Percentiles rank a stretch among this genome's conserved stretches.
phyloP scores from a whole-genome alignment of 2,888 invertebrate genomes.

The Bibio marci region DNA sequence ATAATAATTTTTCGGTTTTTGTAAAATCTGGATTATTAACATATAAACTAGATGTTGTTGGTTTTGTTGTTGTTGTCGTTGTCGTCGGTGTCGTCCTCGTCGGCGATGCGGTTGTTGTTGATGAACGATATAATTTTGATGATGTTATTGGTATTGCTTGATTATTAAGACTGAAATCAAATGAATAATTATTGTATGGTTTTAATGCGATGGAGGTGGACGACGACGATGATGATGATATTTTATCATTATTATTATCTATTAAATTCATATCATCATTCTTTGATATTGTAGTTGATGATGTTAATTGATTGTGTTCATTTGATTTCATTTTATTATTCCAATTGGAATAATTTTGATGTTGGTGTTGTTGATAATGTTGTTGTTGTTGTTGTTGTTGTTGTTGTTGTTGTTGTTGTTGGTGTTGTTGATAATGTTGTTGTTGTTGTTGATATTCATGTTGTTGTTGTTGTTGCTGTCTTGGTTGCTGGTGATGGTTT shows the following conservation, averaged over 20 bases:
- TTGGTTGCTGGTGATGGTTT: slow-evolving; percentile 4
- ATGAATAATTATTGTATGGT: neutral
- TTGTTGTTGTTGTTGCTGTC: slow-evolving; percentile 6
- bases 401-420: slow-evolving; percentile 3
- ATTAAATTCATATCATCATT: neutral
- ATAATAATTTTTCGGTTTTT: too few relatives aligned
- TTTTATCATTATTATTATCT: neutral
- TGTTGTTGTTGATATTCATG: too few relatives aligned
- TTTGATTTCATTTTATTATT: too few relatives aligned
- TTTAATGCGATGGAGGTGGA: neutral
- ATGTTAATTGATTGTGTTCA: too few relatives aligned
- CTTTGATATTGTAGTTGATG: slow-evolving; percentile 3
- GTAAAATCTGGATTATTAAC: slow-evolving; percentile 11
- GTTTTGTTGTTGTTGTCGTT: too few relatives aligned
- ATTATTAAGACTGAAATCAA: neutral
- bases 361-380: neutral
- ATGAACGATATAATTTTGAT: neutral
- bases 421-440: neutral
- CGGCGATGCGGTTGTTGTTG: neutral
- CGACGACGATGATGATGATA: neutral
- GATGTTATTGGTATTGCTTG: neutral
- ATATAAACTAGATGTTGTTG: slow-evolving; percentile 7
- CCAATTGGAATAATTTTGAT: slow-evolving; percentile 2
- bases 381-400: slow-evolving; percentile 1
- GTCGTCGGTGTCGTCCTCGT: too few relatives aligned